A percentile compares a stretch with the other conserved stretches of the same genome.
These are phyloP conservation scores for Mastigias papua DNA, from an alignment of 30 jellyfish, hydroid and myxozoan species.

Conservation along the genomic window DNA sequence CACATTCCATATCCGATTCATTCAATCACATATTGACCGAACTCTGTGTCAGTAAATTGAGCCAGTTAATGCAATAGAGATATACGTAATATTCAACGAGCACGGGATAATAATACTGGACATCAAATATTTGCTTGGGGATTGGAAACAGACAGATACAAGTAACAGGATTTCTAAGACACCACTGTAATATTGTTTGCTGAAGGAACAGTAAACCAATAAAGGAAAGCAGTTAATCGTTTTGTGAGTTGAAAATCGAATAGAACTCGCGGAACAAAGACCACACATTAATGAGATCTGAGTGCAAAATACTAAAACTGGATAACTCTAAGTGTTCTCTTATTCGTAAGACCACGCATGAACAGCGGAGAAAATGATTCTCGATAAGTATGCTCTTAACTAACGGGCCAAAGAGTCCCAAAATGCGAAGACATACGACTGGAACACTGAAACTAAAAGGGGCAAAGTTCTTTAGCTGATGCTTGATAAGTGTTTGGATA, in stretches of 20 bases:
- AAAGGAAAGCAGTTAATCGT: background rate
- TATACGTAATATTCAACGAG: background rate
- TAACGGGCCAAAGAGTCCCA: background rate
- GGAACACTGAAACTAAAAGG: no score
- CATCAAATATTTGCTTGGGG: background rate
- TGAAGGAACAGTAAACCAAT: background rate
- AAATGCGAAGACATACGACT: no score
- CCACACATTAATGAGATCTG: constrained; percentile 14
- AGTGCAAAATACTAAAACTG: background rate
- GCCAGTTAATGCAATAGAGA: background rate
- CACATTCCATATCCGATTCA: constrained; percentile 1
- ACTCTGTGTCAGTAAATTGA: background rate
- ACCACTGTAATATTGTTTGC: background rate
- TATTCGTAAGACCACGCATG: background rate
- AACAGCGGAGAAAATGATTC: background rate
- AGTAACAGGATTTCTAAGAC: background rate
- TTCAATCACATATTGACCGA: background rate
- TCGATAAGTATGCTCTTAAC: background rate
- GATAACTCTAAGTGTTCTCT: no score
- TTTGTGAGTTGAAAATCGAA: background rate
- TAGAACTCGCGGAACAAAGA: background rate
- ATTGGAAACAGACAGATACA: background rate
- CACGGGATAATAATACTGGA: background rate
- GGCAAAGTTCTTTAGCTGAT: no score
- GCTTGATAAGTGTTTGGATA: no score